phyloP scores from a whole-genome alignment of 2,797 vertebrate genomes.

The Fistularia commersonii region DNA sequence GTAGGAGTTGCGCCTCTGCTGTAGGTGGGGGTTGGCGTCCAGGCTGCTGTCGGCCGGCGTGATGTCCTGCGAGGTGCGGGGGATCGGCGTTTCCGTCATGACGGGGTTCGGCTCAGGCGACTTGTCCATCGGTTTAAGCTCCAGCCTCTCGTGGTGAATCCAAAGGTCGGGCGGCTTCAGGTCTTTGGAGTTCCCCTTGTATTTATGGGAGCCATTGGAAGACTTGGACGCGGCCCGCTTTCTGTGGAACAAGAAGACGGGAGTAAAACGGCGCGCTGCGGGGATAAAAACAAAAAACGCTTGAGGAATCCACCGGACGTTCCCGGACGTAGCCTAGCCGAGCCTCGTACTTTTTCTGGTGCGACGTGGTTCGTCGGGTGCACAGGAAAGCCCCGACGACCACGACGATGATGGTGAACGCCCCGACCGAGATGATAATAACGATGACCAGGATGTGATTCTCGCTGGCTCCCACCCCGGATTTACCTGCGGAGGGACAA shows the following conservation, averaged over 20 bases:
- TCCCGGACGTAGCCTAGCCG: no score
- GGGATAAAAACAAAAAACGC: background rate
- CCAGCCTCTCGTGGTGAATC: constrained; percentile 97
- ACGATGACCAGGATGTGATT: constrained; percentile 88
- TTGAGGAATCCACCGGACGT: background rate
- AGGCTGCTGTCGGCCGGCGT: constrained; percentile 88
- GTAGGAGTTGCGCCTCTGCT: constrained; percentile 93
- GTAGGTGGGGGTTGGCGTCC: constrained; percentile 87
- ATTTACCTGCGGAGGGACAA: constrained; percentile 74
- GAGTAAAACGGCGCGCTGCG: no score
- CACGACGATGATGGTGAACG: constrained; percentile 90
- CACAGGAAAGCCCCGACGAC: constrained; percentile 94
- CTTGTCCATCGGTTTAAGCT: constrained; percentile 97
- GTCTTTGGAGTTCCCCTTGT: constrained; percentile 96
- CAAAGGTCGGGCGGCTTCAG: constrained; percentile 97
- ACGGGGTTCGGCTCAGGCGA: constrained; percentile 95
- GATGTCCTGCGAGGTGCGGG: constrained; percentile 94
- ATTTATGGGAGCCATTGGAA: constrained; percentile 94
- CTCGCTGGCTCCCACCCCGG: constrained; percentile 85
- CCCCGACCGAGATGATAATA: constrained; percentile 91
- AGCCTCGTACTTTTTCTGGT: constrained; percentile 91
- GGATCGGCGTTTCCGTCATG: constrained; percentile 96
- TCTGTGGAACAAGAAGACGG: constrained; percentile 58
- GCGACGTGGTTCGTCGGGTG: constrained; percentile 89
- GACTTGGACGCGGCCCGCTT: constrained; percentile 96